Conservation (phyloP, 2,113 vertebrate species). For the Calcarius ornatus region DNA sequence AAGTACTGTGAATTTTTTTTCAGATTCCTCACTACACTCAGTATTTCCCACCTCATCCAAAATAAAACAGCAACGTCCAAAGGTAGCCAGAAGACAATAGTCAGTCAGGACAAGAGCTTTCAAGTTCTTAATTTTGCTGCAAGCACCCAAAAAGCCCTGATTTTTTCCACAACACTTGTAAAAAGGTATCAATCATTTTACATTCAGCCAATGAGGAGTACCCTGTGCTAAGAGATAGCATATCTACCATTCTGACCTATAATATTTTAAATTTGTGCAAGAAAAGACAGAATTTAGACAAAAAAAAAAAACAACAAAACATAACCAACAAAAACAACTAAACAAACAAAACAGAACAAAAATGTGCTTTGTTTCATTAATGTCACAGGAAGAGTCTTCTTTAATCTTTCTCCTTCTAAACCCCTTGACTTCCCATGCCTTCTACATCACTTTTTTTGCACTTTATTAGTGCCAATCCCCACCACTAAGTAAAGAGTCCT, state of each 20-base stretch:
- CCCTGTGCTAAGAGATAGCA: not conserved
- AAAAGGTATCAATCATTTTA: not conserved
- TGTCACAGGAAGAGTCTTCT: not conserved
- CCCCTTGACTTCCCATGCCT: not conserved
- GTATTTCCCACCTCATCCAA: not conserved
- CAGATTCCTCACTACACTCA: not conserved
- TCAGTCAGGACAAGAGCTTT: not conserved
- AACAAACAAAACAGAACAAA: not conserved
- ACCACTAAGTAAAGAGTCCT: not conserved
- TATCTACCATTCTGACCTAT: not conserved
- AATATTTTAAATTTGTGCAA: not conserved
- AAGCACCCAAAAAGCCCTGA: not conserved
- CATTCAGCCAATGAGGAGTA: not conserved
- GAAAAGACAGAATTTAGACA: not conserved
- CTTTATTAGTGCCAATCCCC: not conserved
- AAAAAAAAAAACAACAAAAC: not conserved
- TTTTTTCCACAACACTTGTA: not conserved
- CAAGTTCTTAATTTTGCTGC: not conserved
- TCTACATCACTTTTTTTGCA: not conserved
- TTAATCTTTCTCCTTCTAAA: not conserved
- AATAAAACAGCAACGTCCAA: not conserved
- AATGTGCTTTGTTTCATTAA: not conserved
- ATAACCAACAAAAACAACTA: not conserved
- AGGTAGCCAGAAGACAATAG: not conserved
- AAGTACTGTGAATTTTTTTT: slow-evolving; percentile 5